Percentiles rank a stretch among this genome's conserved stretches.
Evolutionary conservation across 2,113 vertebrate genomes (phyloP).

Genomic region (Xerus inauris): DNA sequence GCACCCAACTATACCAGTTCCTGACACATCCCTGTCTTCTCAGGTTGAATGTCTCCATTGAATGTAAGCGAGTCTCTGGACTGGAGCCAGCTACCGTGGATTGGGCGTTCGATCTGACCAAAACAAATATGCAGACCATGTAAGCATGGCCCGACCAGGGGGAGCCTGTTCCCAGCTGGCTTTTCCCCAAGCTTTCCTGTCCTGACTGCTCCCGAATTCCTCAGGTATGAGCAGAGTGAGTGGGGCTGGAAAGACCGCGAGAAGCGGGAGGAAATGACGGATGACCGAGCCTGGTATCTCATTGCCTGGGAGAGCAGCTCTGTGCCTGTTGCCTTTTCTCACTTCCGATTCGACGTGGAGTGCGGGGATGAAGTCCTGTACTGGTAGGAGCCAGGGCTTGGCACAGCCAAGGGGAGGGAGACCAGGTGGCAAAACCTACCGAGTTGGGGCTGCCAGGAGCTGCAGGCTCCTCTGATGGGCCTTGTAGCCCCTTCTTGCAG

Average conservation of each 20-base stretch:
- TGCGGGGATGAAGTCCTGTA: slow-evolving; percentile 96
- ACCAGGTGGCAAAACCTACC: too few relatives aligned
- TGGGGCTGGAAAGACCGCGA: slow-evolving; percentile 97
- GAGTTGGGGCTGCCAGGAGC: not conserved
- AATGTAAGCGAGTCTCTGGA: slow-evolving; percentile 91
- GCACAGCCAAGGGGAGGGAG: not conserved
- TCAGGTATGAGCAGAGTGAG: slow-evolving; percentile 95
- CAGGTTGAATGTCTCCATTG: slow-evolving; percentile 94
- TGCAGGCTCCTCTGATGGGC: not conserved
- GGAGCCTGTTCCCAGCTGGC: not conserved
- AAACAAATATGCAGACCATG: slow-evolving; percentile 96
- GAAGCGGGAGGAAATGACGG: slow-evolving; percentile 95
- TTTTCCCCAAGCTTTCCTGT: not conserved
- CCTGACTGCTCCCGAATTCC: not conserved
- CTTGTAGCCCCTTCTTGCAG: not conserved
- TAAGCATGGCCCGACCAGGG: slow-evolving; percentile 80
- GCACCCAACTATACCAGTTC: rapidly evolving
- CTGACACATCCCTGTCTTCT: not conserved
- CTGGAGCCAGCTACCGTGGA: slow-evolving; percentile 92
- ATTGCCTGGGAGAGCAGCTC: slow-evolving; percentile 90
- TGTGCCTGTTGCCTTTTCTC: slow-evolving; percentile 92
- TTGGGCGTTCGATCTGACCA: slow-evolving; percentile 97
- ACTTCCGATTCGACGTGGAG: slow-evolving; percentile 96
- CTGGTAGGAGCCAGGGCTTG: slow-evolving; percentile 85
- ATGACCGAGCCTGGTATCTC: slow-evolving; percentile 95